These are phyloP conservation scores for Pseudomyrmex flavicornis DNA, from an alignment of 1,140 invertebrate genomes.

Conservation along the genomic window DNA sequence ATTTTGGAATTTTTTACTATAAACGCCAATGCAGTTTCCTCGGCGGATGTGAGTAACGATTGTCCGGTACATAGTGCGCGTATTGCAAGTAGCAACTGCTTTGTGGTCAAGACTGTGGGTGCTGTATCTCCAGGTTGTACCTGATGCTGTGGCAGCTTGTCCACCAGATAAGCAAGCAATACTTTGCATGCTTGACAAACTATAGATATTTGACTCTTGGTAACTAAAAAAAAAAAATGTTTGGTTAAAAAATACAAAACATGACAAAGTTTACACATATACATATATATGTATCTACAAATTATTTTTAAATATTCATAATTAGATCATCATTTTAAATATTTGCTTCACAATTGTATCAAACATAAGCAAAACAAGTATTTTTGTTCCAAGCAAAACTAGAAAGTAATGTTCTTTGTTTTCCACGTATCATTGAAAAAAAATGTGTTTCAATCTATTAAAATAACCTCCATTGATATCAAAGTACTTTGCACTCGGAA, in stretches of 20 bases:
- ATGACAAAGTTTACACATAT: too few relatives aligned
- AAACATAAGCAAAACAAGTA: too few relatives aligned
- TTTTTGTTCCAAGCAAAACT: too few relatives aligned
- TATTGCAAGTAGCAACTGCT: constrained; percentile 87
- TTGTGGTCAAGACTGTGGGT: constrained; percentile 83
- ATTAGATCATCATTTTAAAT: too few relatives aligned
- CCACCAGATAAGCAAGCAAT: constrained; percentile 86
- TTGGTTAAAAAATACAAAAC: neutral
- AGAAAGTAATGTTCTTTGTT: too few relatives aligned
- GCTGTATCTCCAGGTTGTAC: constrained; percentile 76
- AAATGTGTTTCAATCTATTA: too few relatives aligned
- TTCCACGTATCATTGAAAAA: too few relatives aligned
- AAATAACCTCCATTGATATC: too few relatives aligned
- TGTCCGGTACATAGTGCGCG: constrained; percentile 87
- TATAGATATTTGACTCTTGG: constrained; percentile 87
- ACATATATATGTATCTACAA: too few relatives aligned
- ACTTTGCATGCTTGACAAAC: constrained; percentile 87
- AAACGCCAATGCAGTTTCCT: constrained; percentile 88
- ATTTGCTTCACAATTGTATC: too few relatives aligned
- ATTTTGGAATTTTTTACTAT: constrained; percentile 89
- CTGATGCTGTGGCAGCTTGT: constrained; percentile 83
- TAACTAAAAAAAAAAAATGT: constrained; percentile 84
- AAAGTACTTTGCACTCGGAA: too few relatives aligned
- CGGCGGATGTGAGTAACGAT: constrained; percentile 85
- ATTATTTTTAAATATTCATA: too few relatives aligned